A percentile compares a stretch with the other conserved stretches of the same genome.
Conservation (phyloP, 2,888 invertebrate species). For the Watsonalla cultraria region DNA sequence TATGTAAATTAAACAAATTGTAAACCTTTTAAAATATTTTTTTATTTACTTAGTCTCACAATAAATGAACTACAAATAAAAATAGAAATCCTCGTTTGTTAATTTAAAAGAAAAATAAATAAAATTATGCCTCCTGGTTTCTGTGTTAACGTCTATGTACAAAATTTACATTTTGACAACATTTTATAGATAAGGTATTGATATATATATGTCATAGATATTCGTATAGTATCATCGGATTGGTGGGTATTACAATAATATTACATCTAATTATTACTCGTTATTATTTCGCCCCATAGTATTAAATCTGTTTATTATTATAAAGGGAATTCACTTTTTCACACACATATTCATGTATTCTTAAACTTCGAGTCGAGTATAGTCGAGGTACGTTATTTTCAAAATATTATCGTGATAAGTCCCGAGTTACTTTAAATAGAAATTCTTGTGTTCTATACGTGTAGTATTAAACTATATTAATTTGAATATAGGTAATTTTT, state of each 20-base stretch:
- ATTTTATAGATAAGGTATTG: constrained; percentile 7
- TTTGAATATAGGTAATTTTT: too few relatives aligned
- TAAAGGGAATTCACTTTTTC: too few relatives aligned
- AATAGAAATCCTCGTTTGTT: constrained; percentile 48
- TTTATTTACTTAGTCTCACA: constrained; percentile 51
- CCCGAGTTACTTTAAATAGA: too few relatives aligned
- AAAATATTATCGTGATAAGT: too few relatives aligned
- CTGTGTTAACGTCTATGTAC: constrained; percentile 58
- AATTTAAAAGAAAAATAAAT: constrained; percentile 52
- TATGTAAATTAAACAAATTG: constrained; percentile 22
- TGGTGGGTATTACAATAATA: too few relatives aligned
- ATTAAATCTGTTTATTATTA: too few relatives aligned
- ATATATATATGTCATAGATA: constrained; percentile 22
- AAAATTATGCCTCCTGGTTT: constrained; percentile 67
- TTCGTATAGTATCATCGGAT: neutral
- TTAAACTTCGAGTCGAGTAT: too few relatives aligned
- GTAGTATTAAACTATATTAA: neutral
- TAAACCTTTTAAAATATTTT: constrained; percentile 31
- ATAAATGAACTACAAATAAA: constrained; percentile 50
- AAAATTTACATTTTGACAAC: constrained; percentile 55
- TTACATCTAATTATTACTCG: too few relatives aligned
- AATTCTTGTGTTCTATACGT: neutral
- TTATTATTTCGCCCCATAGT: too few relatives aligned
- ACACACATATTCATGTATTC: too few relatives aligned
- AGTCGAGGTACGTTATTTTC: too few relatives aligned